Conservation (phyloP, 2,113 vertebrate genomes). For the Nibea albiflora region DNA sequence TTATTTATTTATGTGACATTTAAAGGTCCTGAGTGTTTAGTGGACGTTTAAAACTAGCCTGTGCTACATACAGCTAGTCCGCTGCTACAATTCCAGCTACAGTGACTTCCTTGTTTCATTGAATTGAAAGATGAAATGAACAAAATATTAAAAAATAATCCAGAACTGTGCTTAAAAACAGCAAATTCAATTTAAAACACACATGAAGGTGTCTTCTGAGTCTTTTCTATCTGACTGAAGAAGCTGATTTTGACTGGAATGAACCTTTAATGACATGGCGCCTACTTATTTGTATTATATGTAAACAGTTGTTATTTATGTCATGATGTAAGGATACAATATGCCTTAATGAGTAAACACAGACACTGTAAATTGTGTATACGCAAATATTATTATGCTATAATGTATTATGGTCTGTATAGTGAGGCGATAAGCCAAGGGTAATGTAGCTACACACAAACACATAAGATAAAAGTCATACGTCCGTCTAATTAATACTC, state of each 20-base stretch:
- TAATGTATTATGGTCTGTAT: constrained; percentile 54
- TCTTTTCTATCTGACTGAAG: neutral
- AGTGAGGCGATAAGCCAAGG: constrained; percentile 63
- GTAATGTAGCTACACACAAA: constrained; percentile 57
- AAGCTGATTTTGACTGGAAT: constrained; percentile 24
- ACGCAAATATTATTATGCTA: constrained; percentile 59
- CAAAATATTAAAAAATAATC: neutral
- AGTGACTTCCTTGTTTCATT: neutral
- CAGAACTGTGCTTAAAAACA: neutral
- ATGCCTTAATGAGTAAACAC: constrained; percentile 79
- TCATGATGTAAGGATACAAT: constrained; percentile 71
- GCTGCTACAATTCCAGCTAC: neutral
- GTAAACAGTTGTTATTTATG: constrained; percentile 66
- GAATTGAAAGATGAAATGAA: neutral
- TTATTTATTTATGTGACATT: constrained; percentile 1
- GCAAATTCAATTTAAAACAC: neutral
- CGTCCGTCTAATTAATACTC: neutral
- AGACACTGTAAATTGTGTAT: constrained; percentile 65
- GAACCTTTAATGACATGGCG: constrained; percentile 52
- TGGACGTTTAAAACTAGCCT: neutral
- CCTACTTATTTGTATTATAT: constrained; percentile 57
- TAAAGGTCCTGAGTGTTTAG: neutral
- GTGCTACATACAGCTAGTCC: neutral
- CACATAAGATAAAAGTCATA: neutral
- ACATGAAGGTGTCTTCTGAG: neutral